phyloP scores from a whole-genome alignment of 2,797 vertebrate species.

The Naso thynnoides region DNA sequence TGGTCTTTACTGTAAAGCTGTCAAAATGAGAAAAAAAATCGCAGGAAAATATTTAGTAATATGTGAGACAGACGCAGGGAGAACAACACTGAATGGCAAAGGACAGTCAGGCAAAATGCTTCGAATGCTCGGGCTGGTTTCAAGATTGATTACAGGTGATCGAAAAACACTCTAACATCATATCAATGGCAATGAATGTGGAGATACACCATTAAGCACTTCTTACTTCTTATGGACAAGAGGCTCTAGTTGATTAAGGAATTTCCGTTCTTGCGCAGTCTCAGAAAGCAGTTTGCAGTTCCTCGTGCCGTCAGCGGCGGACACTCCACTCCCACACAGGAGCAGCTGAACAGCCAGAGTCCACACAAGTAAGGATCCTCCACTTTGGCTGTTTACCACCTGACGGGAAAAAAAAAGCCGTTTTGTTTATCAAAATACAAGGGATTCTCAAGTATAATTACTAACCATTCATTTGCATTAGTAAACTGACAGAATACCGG shows the following conservation, averaged over 20 bases:
- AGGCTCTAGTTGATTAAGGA: conserved; percentile 73
- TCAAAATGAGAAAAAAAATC: conserved; percentile 21
- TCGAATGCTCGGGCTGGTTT: neutral
- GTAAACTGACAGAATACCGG: neutral
- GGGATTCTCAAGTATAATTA: neutral
- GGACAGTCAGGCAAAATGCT: neutral
- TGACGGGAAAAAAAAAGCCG: conserved; percentile 26
- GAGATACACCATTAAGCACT: neutral
- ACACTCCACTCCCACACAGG: conserved; percentile 57
- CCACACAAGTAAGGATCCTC: conserved; percentile 55
- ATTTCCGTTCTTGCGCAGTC: conserved; percentile 25
- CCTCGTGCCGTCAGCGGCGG: conserved; percentile 47
- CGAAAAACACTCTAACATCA: neutral
- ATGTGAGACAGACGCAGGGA: neutral
- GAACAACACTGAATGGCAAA: neutral
- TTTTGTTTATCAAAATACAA: neutral
- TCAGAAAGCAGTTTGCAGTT: conserved; percentile 68
- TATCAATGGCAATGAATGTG: neutral
- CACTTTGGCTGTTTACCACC: conserved; percentile 36
- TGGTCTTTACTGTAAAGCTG: conserved; percentile 68
- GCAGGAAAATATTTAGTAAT: conserved; percentile 5
- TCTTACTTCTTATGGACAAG: conserved; percentile 79
- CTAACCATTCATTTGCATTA: neutral
- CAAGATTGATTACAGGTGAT: neutral
- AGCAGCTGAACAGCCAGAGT: conserved; percentile 70